phyloP scores from a whole-genome alignment of 2,113 vertebrate species.

The Cyrtonyx montezumae region DNA sequence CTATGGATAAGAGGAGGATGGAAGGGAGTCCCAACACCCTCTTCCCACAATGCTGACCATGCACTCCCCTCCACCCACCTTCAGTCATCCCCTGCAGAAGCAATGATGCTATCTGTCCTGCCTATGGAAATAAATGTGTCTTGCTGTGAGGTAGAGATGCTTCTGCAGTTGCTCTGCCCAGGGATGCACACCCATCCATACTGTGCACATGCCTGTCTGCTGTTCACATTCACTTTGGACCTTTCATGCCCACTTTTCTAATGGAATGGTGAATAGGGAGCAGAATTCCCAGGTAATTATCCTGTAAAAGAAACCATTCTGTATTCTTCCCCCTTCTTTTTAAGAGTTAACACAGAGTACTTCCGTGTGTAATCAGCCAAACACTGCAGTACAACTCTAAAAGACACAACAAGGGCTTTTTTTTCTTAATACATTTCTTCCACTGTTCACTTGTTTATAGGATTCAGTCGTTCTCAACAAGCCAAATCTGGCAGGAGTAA shows the following conservation, averaged over 20 bases:
- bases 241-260: background rate
- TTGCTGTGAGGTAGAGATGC: background rate
- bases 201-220: background rate
- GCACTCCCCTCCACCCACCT: background rate
- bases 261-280: background rate
- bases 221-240: background rate
- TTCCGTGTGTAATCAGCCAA: background rate
- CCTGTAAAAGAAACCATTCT: background rate
- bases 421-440: slow-evolving; percentile 27
- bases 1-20: background rate
- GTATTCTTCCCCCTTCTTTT: background rate
- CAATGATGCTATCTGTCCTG: background rate
- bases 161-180: accelerated
- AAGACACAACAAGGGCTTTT: slow-evolving; percentile 41
- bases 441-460: slow-evolving; percentile 56
- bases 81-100: background rate
- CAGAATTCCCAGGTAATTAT: background rate
- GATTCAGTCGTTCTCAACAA: slow-evolving; percentile 35
- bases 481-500: slow-evolving; percentile 41
- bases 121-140: accelerated
- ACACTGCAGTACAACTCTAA: background rate
- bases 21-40: background rate
- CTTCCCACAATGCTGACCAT: background rate
- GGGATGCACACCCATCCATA: background rate
- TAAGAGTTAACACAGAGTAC: slow-evolving; percentile 14